These are phyloP conservation scores for Zosterops pallidus DNA, from an alignment of 2,113 vertebrate species.

Conservation along the genomic window DNA sequence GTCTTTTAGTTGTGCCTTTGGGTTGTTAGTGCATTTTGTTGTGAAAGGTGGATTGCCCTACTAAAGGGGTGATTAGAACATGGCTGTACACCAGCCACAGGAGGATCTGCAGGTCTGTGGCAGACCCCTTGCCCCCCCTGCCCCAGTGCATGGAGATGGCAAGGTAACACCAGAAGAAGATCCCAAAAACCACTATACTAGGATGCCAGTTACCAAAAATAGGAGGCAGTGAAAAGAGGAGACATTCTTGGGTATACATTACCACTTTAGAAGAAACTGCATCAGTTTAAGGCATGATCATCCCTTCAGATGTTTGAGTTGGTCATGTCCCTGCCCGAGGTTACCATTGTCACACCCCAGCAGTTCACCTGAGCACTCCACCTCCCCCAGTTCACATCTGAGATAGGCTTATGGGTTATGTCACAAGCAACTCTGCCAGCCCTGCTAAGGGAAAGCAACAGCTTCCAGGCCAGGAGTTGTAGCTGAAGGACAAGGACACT, in stretches of 20 bases:
- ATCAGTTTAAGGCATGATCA: neutral
- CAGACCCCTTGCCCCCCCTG: neutral
- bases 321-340: fast-evolving
- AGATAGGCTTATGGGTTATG: neutral
- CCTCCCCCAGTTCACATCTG: neutral
- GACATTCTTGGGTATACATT: neutral
- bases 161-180: neutral
- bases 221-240: neutral
- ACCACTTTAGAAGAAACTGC: neutral
- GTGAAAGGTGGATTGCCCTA: neutral
- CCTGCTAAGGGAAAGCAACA: neutral
- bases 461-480: neutral
- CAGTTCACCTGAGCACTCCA: neutral
- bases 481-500: neutral
- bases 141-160: neutral
- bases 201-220: neutral
- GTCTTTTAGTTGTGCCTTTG: neutral
- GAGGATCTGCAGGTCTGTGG: neutral
- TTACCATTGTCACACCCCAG: neutral
- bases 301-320: neutral
- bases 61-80: neutral
- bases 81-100: neutral
- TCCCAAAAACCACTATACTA: neutral
- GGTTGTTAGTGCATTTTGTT: neutral
- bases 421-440: neutral